Conservation (phyloP, 2,113 vertebrate species). For the Anser cygnoides region DNA sequence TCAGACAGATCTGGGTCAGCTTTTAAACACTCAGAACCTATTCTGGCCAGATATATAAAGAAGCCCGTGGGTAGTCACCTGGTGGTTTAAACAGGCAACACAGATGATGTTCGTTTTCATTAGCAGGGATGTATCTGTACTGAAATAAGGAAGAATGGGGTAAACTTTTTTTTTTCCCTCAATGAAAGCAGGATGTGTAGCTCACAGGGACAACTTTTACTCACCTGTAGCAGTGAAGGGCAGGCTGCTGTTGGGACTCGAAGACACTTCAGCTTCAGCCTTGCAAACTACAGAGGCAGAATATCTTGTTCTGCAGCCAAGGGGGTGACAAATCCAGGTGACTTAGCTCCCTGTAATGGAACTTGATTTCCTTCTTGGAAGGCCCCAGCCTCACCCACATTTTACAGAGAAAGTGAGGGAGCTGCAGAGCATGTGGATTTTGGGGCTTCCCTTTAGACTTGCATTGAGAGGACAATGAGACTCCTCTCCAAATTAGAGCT, state of each 20-base stretch:
- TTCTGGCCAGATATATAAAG: neutral
- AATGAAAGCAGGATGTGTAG: neutral
- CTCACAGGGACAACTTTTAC: neutral
- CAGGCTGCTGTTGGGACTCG: neutral
- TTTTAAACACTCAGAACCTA: neutral
- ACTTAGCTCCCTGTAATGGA: neutral
- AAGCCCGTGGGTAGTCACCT: neutral
- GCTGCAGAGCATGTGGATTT: neutral
- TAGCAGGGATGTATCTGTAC: neutral
- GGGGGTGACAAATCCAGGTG: neutral
- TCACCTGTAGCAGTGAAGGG: neutral
- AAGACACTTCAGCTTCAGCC: neutral
- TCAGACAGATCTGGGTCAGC: neutral
- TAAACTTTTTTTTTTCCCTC: neutral
- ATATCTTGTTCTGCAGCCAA: neutral
- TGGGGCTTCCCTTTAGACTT: neutral
- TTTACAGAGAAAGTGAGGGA: neutral
- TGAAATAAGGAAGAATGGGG: neutral
- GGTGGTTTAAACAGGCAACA: neutral
- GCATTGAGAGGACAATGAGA: neutral
- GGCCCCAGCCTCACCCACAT: neutral
- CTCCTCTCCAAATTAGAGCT: neutral
- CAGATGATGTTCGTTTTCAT: neutral
- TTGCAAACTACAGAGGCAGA: neutral
- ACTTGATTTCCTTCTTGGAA: neutral